Conservation (phyloP, 2,113 vertebrate species). For the Lota lota region DNA sequence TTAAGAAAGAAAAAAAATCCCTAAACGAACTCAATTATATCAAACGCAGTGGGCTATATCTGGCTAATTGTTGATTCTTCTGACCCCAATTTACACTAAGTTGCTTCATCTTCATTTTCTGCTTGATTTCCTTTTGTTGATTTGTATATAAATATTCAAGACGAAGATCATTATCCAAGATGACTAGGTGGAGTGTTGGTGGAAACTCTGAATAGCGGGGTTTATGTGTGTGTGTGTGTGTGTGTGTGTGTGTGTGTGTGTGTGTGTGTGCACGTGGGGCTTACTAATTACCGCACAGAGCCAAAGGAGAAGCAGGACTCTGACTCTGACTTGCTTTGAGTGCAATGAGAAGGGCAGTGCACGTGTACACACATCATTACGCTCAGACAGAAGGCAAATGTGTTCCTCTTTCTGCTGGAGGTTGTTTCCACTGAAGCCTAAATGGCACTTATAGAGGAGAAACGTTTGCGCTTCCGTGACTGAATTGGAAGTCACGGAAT, state of each 20-base stretch:
- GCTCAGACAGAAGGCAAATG: slow-evolving; percentile 56
- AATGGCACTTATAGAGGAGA: slow-evolving; percentile 38
- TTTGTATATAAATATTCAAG: slow-evolving; percentile 91
- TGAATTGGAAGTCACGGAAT: too few species aligned
- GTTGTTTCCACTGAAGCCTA: slow-evolving; percentile 42
- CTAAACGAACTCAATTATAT: slow-evolving; percentile 67
- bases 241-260: neutral
- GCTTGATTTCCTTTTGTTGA: slow-evolving; percentile 98
- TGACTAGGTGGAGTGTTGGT: slow-evolving; percentile 68
- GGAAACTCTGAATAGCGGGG: slow-evolving; percentile 41
- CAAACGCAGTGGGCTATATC: slow-evolving; percentile 94
- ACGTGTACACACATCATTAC: slow-evolving; percentile 70
- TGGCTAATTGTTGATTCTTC: slow-evolving; percentile 94
- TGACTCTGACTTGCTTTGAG: slow-evolving; percentile 54
- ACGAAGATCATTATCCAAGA: slow-evolving; percentile 92
- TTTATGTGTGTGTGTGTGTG: slow-evolving; percentile 8
- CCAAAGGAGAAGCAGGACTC: slow-evolving; percentile 60
- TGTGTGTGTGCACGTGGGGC: slow-evolving; percentile 7
- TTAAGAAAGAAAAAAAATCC: slow-evolving; percentile 65
- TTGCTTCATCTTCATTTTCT: slow-evolving; percentile 99
- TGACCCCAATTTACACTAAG: slow-evolving; percentile 98
- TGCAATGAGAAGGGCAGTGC: slow-evolving; percentile 64
- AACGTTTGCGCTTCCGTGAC: neutral
- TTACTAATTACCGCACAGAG: slow-evolving; percentile 63
- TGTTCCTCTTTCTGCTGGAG: slow-evolving; percentile 66